These are phyloP conservation scores for Phoronis australis DNA, from an alignment of 2,888 invertebrate genomes.

Conservation along the genomic window DNA sequence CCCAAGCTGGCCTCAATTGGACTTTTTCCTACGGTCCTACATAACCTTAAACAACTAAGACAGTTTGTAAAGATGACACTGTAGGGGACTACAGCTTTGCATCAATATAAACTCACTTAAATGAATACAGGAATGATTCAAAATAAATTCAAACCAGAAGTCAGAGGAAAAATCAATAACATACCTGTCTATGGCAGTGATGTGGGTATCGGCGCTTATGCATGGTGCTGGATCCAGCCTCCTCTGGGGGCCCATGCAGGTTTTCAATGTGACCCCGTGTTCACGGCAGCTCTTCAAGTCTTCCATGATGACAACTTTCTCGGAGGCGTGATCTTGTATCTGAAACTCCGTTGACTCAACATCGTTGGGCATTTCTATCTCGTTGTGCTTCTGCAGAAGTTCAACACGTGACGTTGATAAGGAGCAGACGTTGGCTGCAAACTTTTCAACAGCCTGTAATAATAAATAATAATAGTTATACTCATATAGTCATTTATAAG, in stretches of 20 bases:
- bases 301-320: slow-evolving; percentile 57
- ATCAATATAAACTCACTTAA: no score
- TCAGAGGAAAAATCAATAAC: slow-evolving; percentile 11
- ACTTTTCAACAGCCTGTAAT: slow-evolving; percentile 83
- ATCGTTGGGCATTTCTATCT: slow-evolving; percentile 89
- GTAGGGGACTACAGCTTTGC: no score
- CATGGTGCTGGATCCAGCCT: no score
- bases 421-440: slow-evolving; percentile 84
- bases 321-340: slow-evolving; percentile 63
- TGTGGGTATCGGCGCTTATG: slow-evolving; percentile 60
- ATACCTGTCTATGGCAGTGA: slow-evolving; percentile 86
- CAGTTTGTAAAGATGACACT: no score
- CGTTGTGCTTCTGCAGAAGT: slow-evolving; percentile 82
- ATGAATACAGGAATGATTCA: no score
- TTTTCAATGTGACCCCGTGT: slow-evolving; percentile 81
- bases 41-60: no score
- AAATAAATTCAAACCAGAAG: no score
- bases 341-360: slow-evolving; percentile 83
- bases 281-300: slow-evolving; percentile 80
- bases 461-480: no score
- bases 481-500: no score
- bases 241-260: no score
- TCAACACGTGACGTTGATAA: slow-evolving; percentile 80
- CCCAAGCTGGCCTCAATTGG: no score
- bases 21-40: no score